Evolutionary conservation across 2,113 vertebrate species (phyloP), one percentile per base, ranked within the genome.

Genomic region (Mionectes macconnelli): DNA sequence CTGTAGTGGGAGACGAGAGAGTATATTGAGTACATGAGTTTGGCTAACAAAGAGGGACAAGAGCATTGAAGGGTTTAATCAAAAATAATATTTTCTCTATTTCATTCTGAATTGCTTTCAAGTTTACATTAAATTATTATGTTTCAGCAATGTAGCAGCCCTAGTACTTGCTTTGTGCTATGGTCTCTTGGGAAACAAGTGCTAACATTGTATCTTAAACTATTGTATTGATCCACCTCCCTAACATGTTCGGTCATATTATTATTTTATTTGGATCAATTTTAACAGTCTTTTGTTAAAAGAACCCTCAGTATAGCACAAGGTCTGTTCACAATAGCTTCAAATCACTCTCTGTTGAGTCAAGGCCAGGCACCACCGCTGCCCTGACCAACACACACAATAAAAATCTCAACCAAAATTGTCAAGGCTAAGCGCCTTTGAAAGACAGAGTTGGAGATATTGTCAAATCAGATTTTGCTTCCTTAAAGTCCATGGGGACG

Each of bases 211-310:
- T 94, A 91, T 95, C 94, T 97, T 96, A 97, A 95, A 78, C 88
- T 96, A 35, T 47, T 74, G 33, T 93, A 96, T 93, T 83, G 87
- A 98, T 97, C 91, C 67, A 95, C 64, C 75, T 96, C 84, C 66
- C 75, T 91, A 89, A 94, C 87, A 83, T 81, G 77, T 92, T 96
- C 94, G 89, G 93, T 82, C 77, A 94, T 94, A 96, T 93, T 97
- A 97, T 97, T 97, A 85, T 96, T 93, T 94, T 92, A 93, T 96
- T 92, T 96, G 93, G 96, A 97, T 97, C 94, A 88, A 95, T 98
- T 93, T 93, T 88, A 97, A 87, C 91, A 93, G 73, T 81, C 64
- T 96, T 96, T 95, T 67, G 55, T 87, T 91, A 95, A 93, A 44
- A 87, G 76, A 96, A 96, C 94, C 88, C 74, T 94, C 92, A 70